These are phyloP conservation scores for Delia radicum DNA, from an alignment of 1,140 invertebrate genomes.

Conservation along the genomic window DNA sequence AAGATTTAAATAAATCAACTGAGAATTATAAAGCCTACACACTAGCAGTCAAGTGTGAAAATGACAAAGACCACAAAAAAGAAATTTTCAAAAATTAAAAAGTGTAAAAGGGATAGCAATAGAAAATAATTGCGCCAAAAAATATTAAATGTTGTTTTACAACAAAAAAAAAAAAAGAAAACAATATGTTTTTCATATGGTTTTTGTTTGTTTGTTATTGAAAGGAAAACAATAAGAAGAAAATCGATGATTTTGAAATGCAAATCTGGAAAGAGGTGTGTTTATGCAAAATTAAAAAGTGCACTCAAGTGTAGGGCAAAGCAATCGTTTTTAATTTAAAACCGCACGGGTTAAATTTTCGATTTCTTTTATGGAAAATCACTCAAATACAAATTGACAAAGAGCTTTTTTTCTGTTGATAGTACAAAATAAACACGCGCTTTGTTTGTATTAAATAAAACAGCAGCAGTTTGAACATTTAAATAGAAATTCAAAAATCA, in stretches of 20 bases:
- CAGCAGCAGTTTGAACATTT: constrained; percentile 11
- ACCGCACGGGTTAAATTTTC: constrained; percentile 17
- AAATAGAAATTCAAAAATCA: constrained; percentile 26
- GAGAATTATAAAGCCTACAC: constrained; percentile 29
- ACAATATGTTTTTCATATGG: constrained; percentile 15
- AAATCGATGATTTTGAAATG: constrained; percentile 6
- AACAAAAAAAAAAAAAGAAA: neutral
- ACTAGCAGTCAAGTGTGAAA: constrained; percentile 50
- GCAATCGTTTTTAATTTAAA: constrained; percentile 16
- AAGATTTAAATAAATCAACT: constrained; percentile 2
- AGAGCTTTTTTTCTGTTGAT: neutral
- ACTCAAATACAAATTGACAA: neutral
- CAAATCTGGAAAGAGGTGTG: neutral
- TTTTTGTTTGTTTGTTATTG: neutral
- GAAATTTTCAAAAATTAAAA: neutral
- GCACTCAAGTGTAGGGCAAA: neutral
- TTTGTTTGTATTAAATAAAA: constrained; percentile 17
- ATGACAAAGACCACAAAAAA: constrained; percentile 30
- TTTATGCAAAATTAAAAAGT: neutral
- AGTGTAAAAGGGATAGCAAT: neutral
- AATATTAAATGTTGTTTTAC: no score
- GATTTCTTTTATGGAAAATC: neutral
- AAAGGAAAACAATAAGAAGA: neutral
- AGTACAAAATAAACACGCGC: constrained; percentile 26
- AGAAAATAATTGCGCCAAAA: constrained; percentile 10